These are phyloP conservation scores for Diogma glabrata DNA, from an alignment of 2,888 invertebrate species.

Conservation along the genomic window DNA sequence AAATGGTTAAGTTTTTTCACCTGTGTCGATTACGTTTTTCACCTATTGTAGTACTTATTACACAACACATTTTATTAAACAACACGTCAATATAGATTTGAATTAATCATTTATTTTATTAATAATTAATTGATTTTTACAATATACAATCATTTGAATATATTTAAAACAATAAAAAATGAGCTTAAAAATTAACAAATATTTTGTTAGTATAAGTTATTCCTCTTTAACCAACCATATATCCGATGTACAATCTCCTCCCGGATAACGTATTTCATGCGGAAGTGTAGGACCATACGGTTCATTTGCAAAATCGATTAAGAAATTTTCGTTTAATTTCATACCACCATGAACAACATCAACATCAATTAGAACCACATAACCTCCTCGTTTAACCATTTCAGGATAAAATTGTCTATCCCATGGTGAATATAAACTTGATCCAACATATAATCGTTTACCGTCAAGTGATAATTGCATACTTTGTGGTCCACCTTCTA, in stretches of 20 bases:
- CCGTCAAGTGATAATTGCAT: slow-evolving; percentile 92
- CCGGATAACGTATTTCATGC: slow-evolving; percentile 95
- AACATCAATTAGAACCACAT: slow-evolving; percentile 72
- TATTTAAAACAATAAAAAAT: no score
- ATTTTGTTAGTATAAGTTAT: slow-evolving; percentile 6
- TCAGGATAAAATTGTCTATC: slow-evolving; percentile 91
- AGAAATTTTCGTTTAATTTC: slow-evolving; percentile 71
- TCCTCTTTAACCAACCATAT: slow-evolving; percentile 64
- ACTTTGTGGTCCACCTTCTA: slow-evolving; percentile 92
- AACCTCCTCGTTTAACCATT: slow-evolving; percentile 50
- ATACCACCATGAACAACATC: slow-evolving; percentile 78
- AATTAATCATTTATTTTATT: no score
- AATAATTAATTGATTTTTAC: no score
- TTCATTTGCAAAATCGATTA: slow-evolving; percentile 82
- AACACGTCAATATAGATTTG: no score
- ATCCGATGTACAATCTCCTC: slow-evolving; percentile 95
- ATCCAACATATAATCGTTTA: slow-evolving; percentile 80
- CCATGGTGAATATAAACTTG: slow-evolving; percentile 84
- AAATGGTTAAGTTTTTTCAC: no score
- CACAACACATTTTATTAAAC: no score
- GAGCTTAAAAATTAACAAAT: slow-evolving; percentile 9
- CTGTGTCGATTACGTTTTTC: no score
- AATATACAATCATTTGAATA: no score
- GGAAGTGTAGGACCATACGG: slow-evolving; percentile 81
- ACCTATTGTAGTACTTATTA: no score